Percentiles rank a stretch among this genome's conserved stretches.
These are phyloP conservation scores for Euschistus heros DNA, from an alignment of 1,140 invertebrate species.

Conservation along the genomic window DNA sequence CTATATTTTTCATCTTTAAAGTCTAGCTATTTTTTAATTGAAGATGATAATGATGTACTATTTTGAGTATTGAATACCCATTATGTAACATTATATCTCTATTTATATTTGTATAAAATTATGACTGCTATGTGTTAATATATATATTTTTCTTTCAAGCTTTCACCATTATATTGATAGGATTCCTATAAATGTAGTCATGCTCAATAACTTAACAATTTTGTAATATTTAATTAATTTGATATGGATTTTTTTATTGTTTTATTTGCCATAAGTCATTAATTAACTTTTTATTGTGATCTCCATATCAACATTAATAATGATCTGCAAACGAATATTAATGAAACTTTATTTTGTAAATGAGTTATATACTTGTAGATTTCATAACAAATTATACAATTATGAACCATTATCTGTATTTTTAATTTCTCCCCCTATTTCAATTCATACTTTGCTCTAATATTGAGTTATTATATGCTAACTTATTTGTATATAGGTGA, in stretches of 20 bases:
- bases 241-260: conserved; percentile 6
- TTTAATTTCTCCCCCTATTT: too few relatives aligned
- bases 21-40: not conserved
- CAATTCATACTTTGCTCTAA: too few relatives aligned
- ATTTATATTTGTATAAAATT: conserved; percentile 2
- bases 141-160: conserved; percentile 2
- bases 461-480: too few relatives aligned
- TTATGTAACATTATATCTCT: not conserved
- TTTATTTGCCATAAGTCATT: conserved; percentile 1
- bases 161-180: not conserved
- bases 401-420: too few relatives aligned
- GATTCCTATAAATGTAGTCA: conserved; percentile 1
- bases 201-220: conserved; percentile 6
- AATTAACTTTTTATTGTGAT: conserved; percentile 10
- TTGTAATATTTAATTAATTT: conserved; percentile 1
- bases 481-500: too few relatives aligned
- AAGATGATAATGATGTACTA: conserved; percentile 7
- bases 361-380: conserved; percentile 11
- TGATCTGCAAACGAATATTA: not conserved
- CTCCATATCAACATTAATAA: conserved; percentile 10
- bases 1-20: not conserved
- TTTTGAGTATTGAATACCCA: not conserved
- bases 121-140: not conserved
- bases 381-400: conserved; percentile 13
- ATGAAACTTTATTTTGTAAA: conserved; percentile 10